These are phyloP conservation scores for Lepidochrysops patricia DNA, from an alignment of 2,888 invertebrate species.

Conservation along the genomic window DNA sequence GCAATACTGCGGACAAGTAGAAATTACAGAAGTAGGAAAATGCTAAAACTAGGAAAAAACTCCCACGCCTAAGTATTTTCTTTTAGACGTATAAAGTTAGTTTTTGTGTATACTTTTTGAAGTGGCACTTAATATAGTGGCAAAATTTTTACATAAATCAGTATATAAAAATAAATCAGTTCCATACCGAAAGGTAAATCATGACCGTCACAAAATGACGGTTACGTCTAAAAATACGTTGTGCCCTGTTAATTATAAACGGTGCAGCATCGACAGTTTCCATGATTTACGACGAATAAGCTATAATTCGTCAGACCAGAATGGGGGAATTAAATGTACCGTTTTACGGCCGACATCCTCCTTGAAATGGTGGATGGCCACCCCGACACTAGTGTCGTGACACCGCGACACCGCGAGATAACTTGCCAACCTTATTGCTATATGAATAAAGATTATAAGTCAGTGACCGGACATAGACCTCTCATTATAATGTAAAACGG, in stretches of 20 bases:
- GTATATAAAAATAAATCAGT: no score
- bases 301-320: slow-evolving; percentile 53
- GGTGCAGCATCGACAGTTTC: neutral
- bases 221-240: neutral
- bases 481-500: slow-evolving; percentile 69
- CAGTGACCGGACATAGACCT: slow-evolving; percentile 45
- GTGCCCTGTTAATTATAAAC: neutral
- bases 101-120: no score
- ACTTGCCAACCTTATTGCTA: neutral
- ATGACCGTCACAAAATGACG: neutral
- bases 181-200: no score
- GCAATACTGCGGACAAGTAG: slow-evolving; percentile 76
- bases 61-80: no score
- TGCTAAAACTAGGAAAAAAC: no score
- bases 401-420: slow-evolving; percentile 19
- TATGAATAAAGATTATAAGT: slow-evolving; percentile 17
- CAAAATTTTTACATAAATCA: no score
- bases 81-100: no score
- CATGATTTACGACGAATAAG: slow-evolving; percentile 14
- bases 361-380: slow-evolving; percentile 33
- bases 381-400: neutral
- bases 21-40: slow-evolving; percentile 21
- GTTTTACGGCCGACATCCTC: slow-evolving; percentile 64
- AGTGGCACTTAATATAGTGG: no score
- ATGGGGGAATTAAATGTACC: slow-evolving; percentile 67